Evolutionary conservation across 2,113 vertebrate species (phyloP).

Genomic region (Alethe diademata): DNA sequence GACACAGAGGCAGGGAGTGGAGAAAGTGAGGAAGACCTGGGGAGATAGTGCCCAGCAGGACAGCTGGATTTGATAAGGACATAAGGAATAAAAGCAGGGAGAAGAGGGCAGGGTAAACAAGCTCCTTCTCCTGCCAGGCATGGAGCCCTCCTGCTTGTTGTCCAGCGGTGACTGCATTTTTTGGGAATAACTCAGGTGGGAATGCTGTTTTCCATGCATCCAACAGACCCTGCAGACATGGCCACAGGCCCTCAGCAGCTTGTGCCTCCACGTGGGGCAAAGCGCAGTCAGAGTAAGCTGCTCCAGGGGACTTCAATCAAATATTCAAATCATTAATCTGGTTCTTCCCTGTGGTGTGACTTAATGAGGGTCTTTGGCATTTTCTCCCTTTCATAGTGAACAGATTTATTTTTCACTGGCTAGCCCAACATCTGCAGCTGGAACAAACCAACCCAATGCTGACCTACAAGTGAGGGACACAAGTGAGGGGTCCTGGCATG

Average conservation of each 20-base stretch:
- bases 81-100: neutral
- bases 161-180: neutral
- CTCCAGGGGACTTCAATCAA: neutral
- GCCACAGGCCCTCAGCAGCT: fast-evolving
- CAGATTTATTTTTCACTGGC: neutral
- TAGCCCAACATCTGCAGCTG: neutral
- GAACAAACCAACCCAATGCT: neutral
- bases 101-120: neutral
- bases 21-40: neutral
- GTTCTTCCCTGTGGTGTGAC: neutral
- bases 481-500: neutral
- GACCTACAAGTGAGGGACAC: neutral
- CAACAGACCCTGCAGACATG: neutral
- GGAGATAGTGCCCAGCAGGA: neutral
- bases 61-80: neutral
- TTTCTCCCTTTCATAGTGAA: neutral
- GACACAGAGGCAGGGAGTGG: neutral
- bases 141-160: neutral
- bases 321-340: neutral
- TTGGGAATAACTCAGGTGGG: neutral
- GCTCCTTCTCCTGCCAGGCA: neutral
- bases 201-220: neutral
- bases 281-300: neutral
- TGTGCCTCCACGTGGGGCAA: neutral
- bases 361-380: neutral